Conservation (phyloP, 2,113 vertebrate species). For the Solea solea region DNA sequence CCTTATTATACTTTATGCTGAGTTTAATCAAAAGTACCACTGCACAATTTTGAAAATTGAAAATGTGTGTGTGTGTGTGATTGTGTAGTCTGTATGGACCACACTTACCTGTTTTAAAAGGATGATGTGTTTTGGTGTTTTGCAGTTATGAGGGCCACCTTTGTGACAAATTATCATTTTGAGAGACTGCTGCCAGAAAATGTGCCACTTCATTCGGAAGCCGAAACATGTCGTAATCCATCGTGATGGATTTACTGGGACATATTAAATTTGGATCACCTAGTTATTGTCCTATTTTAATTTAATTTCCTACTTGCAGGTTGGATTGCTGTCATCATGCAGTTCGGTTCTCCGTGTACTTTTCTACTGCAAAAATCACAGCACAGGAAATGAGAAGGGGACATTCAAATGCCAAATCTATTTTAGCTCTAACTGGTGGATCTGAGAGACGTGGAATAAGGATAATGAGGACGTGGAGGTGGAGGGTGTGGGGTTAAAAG, state of each 20-base stretch:
- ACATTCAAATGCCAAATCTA: slow-evolving; percentile 35
- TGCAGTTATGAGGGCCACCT: too few species aligned
- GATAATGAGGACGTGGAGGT: slow-evolving; percentile 1
- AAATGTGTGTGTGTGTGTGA: too few species aligned
- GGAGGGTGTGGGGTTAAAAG: neutral
- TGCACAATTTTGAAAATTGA: too few species aligned
- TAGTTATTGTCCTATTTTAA: slow-evolving; percentile 43
- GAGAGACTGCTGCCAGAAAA: too few species aligned
- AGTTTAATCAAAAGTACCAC: too few species aligned
- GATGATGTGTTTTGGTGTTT: too few species aligned
- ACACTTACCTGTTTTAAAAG: too few species aligned
- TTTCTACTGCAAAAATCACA: slow-evolving; percentile 1
- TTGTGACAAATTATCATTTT: too few species aligned
- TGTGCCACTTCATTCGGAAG: neutral
- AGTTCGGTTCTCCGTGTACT: neutral
- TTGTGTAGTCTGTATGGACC: too few species aligned
- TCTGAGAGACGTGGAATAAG: slow-evolving; percentile 21
- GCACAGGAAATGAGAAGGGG: slow-evolving; percentile 15
- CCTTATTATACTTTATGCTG: too few species aligned
- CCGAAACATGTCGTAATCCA: slow-evolving; percentile 19
- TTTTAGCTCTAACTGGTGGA: slow-evolving; percentile 35
- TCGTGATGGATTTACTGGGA: slow-evolving; percentile 29
- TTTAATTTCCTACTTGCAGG: slow-evolving; percentile 34
- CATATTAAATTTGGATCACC: slow-evolving; percentile 39
- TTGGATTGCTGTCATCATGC: neutral